Base-by-base conservation (phyloP, 2,113 vertebrate species). In the Triplophysa tibetana region DNA sequence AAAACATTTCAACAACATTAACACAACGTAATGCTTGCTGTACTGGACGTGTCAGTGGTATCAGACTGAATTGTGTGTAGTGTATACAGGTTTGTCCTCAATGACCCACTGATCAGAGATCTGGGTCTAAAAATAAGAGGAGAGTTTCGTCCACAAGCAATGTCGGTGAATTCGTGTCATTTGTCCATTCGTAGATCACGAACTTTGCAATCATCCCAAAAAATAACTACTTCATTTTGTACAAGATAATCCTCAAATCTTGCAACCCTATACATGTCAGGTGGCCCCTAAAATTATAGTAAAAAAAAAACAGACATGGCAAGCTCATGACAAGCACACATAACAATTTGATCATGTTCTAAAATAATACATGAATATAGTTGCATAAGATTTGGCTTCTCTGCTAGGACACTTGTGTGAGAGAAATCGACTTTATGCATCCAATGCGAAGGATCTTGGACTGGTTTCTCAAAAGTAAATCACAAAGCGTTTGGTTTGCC, bases 1-100 rank as follows among this genome's bases (percentile, higher is more conserved):
- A 58, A 19, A 52, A 52, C 4, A 8, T 58, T 7, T 9, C 9
- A 21, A 9, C 33, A 7, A 7, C 33, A 38, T 38, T 38, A 38
- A 38, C 33, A 38, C 33, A 38, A 56, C 17, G 17, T 56, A 21
- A 4, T 16, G 16, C 50, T 58, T 21, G 9, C n/a, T 21, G 54
- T n/a, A 21, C 19, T 58, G 19, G 48, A 52, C 8, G 26, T 33
- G 23, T 24, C 24, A 17, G 23, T 1, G 2, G 3, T 60, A 41
- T 9, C 54, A 61, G 70, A 24, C 33, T 73, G 38, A 41, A 24
- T 61, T 41, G 26, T 45, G 54, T 74, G 9, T 60, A 38, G 38
- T 74, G 70, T 74, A 74, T 33, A 74, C 70, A 74, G 56, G n/a
- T 61, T 61, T 74, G 33, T 45, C 56, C n/a, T 74, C 70, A 61